These are phyloP conservation scores for Lampris incognitus DNA, from an alignment of 2,113 vertebrate genomes.

Conservation along the genomic window DNA sequence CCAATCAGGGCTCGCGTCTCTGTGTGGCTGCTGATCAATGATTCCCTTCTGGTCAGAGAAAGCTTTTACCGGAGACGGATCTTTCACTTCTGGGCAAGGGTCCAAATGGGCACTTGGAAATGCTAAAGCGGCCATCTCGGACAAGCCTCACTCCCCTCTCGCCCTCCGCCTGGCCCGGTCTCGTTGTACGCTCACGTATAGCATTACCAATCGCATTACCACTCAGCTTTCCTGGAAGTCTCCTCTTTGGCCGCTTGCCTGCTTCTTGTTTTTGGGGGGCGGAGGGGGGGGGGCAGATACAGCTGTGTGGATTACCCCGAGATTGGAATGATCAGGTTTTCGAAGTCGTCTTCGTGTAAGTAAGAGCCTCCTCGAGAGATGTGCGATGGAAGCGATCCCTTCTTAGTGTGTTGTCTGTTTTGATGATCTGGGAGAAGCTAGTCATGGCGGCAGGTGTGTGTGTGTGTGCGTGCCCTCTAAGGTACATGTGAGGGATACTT, in stretches of 20 bases:
- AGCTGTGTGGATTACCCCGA: slow-evolving; percentile 42
- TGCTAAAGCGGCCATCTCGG: slow-evolving; percentile 30
- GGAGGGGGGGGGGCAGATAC: not conserved
- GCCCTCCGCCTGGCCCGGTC: slow-evolving; percentile 25
- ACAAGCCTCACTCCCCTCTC: not conserved
- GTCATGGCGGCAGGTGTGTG: not conserved
- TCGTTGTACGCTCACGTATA: slow-evolving; percentile 36
- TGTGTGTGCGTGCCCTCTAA: not conserved
- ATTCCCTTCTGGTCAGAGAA: slow-evolving; percentile 42
- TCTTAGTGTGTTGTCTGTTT: no score
- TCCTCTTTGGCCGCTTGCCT: slow-evolving; percentile 52
- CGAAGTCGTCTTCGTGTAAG: slow-evolving; percentile 15
- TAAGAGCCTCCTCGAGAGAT: not conserved
- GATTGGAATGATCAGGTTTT: slow-evolving; percentile 45
- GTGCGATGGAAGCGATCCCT: not conserved
- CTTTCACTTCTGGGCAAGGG: slow-evolving; percentile 62
- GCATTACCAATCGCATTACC: slow-evolving; percentile 33
- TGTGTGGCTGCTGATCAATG: slow-evolving; percentile 53
- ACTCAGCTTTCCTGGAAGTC: slow-evolving; percentile 63
- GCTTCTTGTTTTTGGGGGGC: slow-evolving; percentile 5
- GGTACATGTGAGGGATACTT: no score
- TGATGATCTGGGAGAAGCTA: no score
- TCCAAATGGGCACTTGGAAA: slow-evolving; percentile 66
- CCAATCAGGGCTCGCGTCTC: slow-evolving; percentile 43
- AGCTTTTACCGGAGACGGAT: slow-evolving; percentile 72